These are phyloP conservation scores for Coregonus suidteri DNA, from an alignment of 2,797 vertebrate genomes.

Conservation along the genomic window DNA sequence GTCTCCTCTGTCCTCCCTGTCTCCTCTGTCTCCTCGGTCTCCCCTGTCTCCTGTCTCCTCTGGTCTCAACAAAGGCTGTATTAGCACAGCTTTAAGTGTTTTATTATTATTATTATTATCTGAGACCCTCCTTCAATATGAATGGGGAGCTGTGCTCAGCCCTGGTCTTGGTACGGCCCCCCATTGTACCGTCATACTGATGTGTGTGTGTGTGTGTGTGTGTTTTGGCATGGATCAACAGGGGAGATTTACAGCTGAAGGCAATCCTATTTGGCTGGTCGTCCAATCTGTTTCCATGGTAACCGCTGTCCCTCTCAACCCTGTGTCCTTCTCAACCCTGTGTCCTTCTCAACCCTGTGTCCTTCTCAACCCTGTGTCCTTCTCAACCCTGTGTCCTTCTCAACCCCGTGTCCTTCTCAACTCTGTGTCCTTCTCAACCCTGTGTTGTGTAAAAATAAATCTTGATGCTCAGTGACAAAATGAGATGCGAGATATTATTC, in stretches of 20 bases:
- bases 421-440: neutral
- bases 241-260: conserved; percentile 57
- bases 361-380: too few relatives aligned
- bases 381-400: too few relatives aligned
- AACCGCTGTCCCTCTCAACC: conserved; percentile 53
- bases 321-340: too few relatives aligned
- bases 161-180: neutral
- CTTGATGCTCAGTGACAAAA: conserved; percentile 13
- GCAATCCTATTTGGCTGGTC: conserved; percentile 46
- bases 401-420: too few relatives aligned
- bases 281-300: conserved; percentile 67
- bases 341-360: too few relatives aligned
- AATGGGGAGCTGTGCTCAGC: neutral
- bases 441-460: conserved; percentile 34
- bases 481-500: neutral
- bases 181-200: too few relatives aligned
- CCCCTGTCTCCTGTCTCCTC: too few relatives aligned
- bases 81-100: neutral
- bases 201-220: conserved; percentile 1
- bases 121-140: neutral
- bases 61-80: neutral
- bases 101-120: neutral
- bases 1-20: too few relatives aligned
- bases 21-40: too few relatives aligned
- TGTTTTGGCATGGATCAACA: conserved; percentile 37